A percentile compares a stretch with the other conserved stretches of the same genome.
These are phyloP conservation scores for Octopus bimaculoides DNA, from an alignment of 1,140 invertebrate genomes.

Conservation along the genomic window DNA sequence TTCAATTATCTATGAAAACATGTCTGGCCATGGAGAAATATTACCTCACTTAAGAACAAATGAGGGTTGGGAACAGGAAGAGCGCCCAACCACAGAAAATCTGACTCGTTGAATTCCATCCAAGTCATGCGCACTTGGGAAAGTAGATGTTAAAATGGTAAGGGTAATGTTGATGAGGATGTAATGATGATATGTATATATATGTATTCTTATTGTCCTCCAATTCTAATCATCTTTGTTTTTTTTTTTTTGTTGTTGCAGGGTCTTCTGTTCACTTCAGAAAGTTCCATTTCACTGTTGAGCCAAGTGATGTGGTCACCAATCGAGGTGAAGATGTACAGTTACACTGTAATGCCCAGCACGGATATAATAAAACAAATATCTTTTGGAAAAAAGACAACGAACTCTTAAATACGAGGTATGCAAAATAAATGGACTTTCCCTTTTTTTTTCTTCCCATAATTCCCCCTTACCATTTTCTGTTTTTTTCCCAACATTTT, in stretches of 20 bases:
- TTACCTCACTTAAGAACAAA: too few species aligned
- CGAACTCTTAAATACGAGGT: slow-evolving; percentile 1
- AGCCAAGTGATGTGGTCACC: slow-evolving; percentile 55
- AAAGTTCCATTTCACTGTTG: slow-evolving; percentile 53
- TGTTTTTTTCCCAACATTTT: not conserved
- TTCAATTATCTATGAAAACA: too few species aligned
- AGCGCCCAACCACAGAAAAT: not conserved
- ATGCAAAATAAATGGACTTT: not conserved
- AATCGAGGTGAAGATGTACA: slow-evolving; percentile 45
- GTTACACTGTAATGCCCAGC: slow-evolving; percentile 55
- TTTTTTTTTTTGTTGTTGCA: slow-evolving; percentile 18
- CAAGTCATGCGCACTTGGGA: not conserved
- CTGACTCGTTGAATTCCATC: not conserved
- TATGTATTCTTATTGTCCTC: slow-evolving; percentile 20
- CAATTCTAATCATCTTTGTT: slow-evolving; percentile 30
- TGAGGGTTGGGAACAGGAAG: not conserved
- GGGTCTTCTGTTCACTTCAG: slow-evolving; percentile 31
- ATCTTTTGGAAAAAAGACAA: slow-evolving; percentile 58
- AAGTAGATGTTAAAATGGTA: not conserved
- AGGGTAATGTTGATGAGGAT: not conserved
- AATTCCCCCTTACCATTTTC: not conserved
- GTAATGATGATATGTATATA: slow-evolving; percentile 3
- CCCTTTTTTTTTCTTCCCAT: not conserved
- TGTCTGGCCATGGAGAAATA: too few species aligned
- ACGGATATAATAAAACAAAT: slow-evolving; percentile 30